Base-by-base conservation (phyloP, 2,888 invertebrate species). In the Chrysopilus asiliformis region DNA sequence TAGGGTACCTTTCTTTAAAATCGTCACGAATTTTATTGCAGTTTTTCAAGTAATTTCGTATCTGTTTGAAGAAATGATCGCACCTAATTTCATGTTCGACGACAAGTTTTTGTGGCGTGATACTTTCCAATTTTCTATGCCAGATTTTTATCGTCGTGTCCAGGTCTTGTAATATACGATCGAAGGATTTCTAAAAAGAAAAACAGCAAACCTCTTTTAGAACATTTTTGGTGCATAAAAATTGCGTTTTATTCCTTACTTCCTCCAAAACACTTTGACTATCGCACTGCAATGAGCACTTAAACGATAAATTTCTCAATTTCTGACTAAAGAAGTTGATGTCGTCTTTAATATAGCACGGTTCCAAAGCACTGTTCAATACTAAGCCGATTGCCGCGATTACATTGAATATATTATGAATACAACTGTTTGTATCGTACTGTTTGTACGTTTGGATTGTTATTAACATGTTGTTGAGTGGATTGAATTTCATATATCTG, bases 401-500 rank as follows among this genome's bases (percentile, higher is more conserved):
- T 31, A 36, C 17, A 30, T 36, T 36, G 14, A 36, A 36, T 13
- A 36, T 30, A 30, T 36, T 36, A 6, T 19, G 12, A 22, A 36
- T 13, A n/a, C 36, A 36, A 16, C 25, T 30, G 12, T 12, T 7
- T 15, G 22, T 17, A 15, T 8, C 17, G 28, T 36, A 36, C 24
- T 29, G 36, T 30, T 36, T 22, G 25, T 36, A 36, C 12, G 30
- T 30, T 36, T 36, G 36, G 9, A 36, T 36, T 7, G 36, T 36
- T n/a, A 36, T 36, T 8, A 36, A 31, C 36, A 36, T 36, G 14
- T 30, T 36, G 24, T 36, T 36, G 8, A 36, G 10, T 14, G 36
- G 36, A 30, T 36, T 36, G 36, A 36, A 36, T 30, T 36, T 36
- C 36, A 36, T 36, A 13, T 30, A 36, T 36, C 36, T 36, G 36